Percentiles rank a stretch among this genome's conserved stretches.
phyloP scores from a whole-genome alignment of 2,113 vertebrate species.

The Plectropomus leopardus region DNA sequence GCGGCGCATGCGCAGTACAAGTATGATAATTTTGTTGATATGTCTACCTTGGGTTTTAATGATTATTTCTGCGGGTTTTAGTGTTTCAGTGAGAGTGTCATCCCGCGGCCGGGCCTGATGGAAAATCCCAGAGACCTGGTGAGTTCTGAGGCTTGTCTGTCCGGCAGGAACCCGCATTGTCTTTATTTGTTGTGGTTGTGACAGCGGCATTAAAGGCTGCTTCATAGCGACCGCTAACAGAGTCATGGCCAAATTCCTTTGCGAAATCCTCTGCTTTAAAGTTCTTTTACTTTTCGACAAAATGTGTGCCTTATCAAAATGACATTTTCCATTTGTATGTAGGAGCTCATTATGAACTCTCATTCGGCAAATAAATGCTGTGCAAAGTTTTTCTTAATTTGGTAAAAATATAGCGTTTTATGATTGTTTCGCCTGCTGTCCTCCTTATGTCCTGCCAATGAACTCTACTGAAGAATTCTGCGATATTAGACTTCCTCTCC shows the following conservation, averaged over 20 bases:
- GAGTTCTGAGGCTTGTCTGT: slow-evolving; percentile 34
- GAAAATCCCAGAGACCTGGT: slow-evolving; percentile 71
- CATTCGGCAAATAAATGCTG: background rate
- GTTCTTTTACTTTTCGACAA: background rate
- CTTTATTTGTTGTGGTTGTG: slow-evolving; percentile 32
- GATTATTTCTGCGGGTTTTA: slow-evolving; percentile 22
- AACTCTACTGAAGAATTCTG: background rate
- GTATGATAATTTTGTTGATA: slow-evolving; percentile 50
- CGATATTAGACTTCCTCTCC: background rate
- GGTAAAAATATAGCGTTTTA: background rate
- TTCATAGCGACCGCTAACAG: background rate
- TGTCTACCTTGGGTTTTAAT: slow-evolving; percentile 45
- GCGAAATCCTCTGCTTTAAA: slow-evolving; percentile 5
- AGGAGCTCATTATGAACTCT: rapidly evolving
- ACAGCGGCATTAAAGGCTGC: background rate
- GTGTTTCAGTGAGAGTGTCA: background rate
- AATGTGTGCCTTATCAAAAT: rapidly evolving
- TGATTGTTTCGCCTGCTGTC: background rate
- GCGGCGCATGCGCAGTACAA: slow-evolving; percentile 50
- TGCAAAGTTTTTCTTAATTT: background rate
- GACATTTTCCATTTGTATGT: rapidly evolving
- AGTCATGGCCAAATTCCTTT: background rate
- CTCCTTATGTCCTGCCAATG: background rate
- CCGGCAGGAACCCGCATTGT: background rate
- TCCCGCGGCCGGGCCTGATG: slow-evolving; percentile 47